Conservation (phyloP, 2,888 invertebrate species). For the Nephrotoma appendiculata region DNA sequence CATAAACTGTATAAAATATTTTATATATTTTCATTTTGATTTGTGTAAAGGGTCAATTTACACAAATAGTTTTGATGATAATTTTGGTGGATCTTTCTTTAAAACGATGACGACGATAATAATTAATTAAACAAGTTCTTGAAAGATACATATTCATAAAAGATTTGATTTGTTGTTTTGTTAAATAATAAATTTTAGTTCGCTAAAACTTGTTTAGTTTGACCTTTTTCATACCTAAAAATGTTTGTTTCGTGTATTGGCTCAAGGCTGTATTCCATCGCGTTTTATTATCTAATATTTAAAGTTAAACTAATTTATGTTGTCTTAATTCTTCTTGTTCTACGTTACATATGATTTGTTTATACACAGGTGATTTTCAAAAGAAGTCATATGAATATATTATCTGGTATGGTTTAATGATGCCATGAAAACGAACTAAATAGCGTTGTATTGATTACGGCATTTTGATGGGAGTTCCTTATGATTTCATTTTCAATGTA, state of each 20-base stretch:
- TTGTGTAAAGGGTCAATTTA: background rate
- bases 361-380: background rate
- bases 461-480: background rate
- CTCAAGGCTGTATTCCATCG: background rate
- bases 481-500: background rate
- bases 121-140: background rate
- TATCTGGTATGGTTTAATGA: background rate
- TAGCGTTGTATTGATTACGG: background rate
- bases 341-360: background rate
- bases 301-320: background rate
- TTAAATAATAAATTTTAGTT: background rate
- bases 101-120: background rate
- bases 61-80: background rate
- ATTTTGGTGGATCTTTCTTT: background rate
- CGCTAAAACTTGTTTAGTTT: background rate
- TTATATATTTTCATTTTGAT: background rate
- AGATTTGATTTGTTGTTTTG: background rate
- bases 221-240: background rate
- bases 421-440: background rate
- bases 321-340: background rate
- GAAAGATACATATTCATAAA: background rate
- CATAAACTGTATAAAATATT: background rate
- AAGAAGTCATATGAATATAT: background rate
- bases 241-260: background rate
- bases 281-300: background rate